Evolutionary conservation across 2,888 invertebrate genomes (phyloP), one percentile per base, ranked within the genome.

Genomic region (Dorcus hopei): DNA sequence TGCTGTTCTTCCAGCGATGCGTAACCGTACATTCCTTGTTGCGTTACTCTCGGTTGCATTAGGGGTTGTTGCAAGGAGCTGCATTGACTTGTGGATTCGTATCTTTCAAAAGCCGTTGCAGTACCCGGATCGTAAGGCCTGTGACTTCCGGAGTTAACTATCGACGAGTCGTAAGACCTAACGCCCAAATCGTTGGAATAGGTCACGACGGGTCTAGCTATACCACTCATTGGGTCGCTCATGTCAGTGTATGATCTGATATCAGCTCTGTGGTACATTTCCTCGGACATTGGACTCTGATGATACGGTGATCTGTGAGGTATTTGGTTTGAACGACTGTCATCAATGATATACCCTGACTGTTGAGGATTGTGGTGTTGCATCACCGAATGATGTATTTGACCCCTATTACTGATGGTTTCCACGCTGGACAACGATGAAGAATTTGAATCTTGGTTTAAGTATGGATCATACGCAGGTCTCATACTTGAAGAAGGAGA

Each of bases 341-440:
- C 68, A 39, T 77, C 64, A 76, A 81, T 79, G 67, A 83, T 85
- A 76, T 87, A 87, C 64, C 84, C 73, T 0, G 78, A 76, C 33
- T 76, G 70, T n/a, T 62, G 68, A 64, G 60, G 68, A 65, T 69
- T 73, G 66, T 57, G 57, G 14, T 55, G 55, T 9, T 61, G 23
- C 38, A 62, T 54, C 50, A 74, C 74, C 75, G 83, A 81, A 76
- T 78, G 78, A 57, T 82, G 82, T 42, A 79, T 73, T 41, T 80
- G 79, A 61, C 81, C 74, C 55, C 79, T 69, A 2, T 78, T 72
- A 52, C 76, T 76, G 70, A 80, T 77, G n/a, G 87, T 83, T 74
- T 90, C 90, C 86, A 89, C 88, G 71, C 86, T 87, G 4, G 84
- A 85, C 80, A 85, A 80, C 38, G 85, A 85, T 3, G 85, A 90